Conservation (phyloP, 2,888 invertebrate genomes). For the Ethmia dodecea region DNA sequence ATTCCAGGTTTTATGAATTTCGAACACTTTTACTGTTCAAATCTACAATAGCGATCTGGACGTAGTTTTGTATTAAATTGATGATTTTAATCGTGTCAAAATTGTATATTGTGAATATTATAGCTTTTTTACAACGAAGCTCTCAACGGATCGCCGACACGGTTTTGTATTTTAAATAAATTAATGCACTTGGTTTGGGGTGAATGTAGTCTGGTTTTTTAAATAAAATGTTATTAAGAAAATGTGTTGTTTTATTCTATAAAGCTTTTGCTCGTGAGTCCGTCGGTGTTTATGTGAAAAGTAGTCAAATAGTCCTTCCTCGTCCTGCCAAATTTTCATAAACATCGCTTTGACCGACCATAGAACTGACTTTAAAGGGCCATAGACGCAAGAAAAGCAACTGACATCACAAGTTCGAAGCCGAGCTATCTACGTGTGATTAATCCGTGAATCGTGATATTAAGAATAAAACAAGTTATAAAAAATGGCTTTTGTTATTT, state of each 20-base stretch:
- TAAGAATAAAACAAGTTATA: too few species aligned
- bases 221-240: conserved; percentile 55
- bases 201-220: conserved; percentile 66
- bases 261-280: too few species aligned
- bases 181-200: conserved; percentile 72
- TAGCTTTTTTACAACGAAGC: conserved; percentile 13
- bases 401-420: too few species aligned
- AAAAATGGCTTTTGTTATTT: too few species aligned
- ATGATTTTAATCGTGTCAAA: conserved; percentile 5
- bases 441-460: too few species aligned
- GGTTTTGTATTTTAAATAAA: conserved; percentile 41
- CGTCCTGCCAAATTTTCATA: too few species aligned
- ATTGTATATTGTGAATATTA: conserved; percentile 14
- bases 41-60: background rate
- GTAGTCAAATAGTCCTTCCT: too few species aligned
- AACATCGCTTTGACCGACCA: too few species aligned
- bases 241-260: background rate
- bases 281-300: too few species aligned
- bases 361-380: too few species aligned
- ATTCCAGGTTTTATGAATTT: background rate
- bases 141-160: conserved; percentile 25
- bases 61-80: background rate
- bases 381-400: too few species aligned
- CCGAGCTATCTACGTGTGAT: too few species aligned
- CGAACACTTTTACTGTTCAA: background rate